Evolutionary conservation across 2,888 invertebrate species (phyloP).

Genomic region (Athalia circularis): DNA sequence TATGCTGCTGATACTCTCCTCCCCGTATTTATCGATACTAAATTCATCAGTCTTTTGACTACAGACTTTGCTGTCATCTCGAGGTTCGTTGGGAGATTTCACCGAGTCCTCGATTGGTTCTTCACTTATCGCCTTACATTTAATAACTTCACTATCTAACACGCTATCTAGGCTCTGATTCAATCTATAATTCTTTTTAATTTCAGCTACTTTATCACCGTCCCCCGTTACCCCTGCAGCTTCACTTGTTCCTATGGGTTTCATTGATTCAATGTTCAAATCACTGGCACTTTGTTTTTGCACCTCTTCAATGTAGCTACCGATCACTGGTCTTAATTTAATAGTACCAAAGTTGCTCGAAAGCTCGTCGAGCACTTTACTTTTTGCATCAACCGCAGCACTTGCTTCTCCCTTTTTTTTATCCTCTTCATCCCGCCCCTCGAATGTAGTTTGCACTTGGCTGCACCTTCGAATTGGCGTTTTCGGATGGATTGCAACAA

Average conservation of each 20-base stretch:
- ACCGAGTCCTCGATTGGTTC: conserved; percentile 35
- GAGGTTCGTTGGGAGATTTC: conserved; percentile 36
- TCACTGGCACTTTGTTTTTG: conserved; percentile 32
- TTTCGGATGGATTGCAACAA: conserved; percentile 59
- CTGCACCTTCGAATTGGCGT: conserved; percentile 26
- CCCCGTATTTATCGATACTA: conserved; percentile 23
- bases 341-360: conserved; percentile 66
- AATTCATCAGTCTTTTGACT: conserved; percentile 56
- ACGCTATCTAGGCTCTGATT: conserved; percentile 42
- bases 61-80: conserved; percentile 46
- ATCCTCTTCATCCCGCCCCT: not conserved
- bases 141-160: conserved; percentile 42
- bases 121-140: conserved; percentile 37
- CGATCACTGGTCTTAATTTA: conserved; percentile 62
- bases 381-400: conserved; percentile 59
- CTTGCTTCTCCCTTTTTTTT: conserved; percentile 50
- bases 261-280: conserved; percentile 41
- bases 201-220: conserved; percentile 24
- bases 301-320: conserved; percentile 9
- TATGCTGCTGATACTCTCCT: not conserved
- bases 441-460: too few relatives aligned
- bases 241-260: conserved; percentile 27
- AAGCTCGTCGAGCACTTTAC: conserved; percentile 67
- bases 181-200: not conserved
- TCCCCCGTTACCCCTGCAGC: conserved; percentile 50